Base-by-base conservation (phyloP, 2,113 vertebrate genomes). In the Poecilia latipinna region DNA sequence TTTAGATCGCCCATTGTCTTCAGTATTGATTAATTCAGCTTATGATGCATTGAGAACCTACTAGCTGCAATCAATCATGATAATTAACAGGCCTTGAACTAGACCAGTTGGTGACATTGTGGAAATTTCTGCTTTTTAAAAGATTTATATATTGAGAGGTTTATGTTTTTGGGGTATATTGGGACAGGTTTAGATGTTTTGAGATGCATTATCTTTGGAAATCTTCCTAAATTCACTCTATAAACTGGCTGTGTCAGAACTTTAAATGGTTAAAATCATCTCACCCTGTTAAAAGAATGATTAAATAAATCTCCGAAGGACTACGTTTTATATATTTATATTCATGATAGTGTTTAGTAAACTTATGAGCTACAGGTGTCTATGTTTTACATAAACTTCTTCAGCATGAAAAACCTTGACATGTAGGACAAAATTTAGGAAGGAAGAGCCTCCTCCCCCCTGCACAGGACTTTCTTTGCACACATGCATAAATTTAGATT, bases 381-480 rank as follows among this genome's bases (percentile, higher is more conserved):
- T 57, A n/a, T 57, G 51, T n/a, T 57, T 57, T n/a, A n/a, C 51
- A 57, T 10, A 8, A 57, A 57, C 24, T 57, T 57, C 7, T 57
- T 28, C 6, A 28, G 8, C 29, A 33, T 35, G 44, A 19, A 19
- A 51, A 3, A 48, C 31, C 24, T 4, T 17, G 39, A 37, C 68
- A 35, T 31, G 26, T 26, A 72, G 60, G 60, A 15, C 44, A 13
- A 39, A 72, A 24, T 37, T 42, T 29, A 62, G 70, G 61, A 72
- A 72, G 70, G 26, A 48, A 70, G 51, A 33, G 3, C 12, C 8
- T 31, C 11, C 19, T 48, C 17, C 8, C 68, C 29, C 19, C 48
- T 7, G 10, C 39, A 12, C 31, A n/a, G 2, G 68, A 33, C 26
- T 65, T 39, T 26, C 62, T 37, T 37, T 37, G 35, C 35, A 66